These are phyloP conservation scores for Crax fasciolata DNA, from an alignment of 2,797 vertebrate genomes.

Conservation along the genomic window DNA sequence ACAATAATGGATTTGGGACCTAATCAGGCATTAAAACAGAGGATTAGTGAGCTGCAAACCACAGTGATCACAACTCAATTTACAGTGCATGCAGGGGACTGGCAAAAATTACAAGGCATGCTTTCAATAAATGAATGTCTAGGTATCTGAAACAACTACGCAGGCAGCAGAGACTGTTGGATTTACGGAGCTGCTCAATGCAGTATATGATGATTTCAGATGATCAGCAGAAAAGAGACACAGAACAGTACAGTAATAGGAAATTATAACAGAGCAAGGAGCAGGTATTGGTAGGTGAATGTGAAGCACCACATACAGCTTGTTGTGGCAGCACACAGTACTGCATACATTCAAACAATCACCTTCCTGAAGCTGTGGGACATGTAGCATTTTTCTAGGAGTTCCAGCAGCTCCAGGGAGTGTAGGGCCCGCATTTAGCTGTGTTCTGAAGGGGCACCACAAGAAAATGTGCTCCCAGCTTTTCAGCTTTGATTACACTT, in stretches of 20 bases:
- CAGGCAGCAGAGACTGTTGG: background rate
- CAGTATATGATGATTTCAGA: background rate
- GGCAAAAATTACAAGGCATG: background rate
- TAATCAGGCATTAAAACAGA: constrained; percentile 73
- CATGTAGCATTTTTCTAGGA: background rate
- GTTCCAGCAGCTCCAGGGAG: background rate
- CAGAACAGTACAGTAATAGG: background rate
- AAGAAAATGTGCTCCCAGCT: background rate
- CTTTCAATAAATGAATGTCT: constrained; percentile 8
- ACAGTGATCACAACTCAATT: accelerated
- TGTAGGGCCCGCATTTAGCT: background rate
- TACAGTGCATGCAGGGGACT: background rate
- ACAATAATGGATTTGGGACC: constrained; percentile 55
- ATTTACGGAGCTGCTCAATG: background rate
- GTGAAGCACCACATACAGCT: accelerated
- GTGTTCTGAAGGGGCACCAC: background rate
- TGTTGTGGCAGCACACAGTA: background rate
- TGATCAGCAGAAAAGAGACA: background rate
- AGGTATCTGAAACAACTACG: background rate
- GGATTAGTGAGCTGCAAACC: constrained; percentile 46
- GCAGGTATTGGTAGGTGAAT: background rate
- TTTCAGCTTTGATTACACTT: background rate
- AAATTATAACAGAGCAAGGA: background rate
- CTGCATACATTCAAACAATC: background rate
- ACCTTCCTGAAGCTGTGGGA: background rate